Base-by-base conservation (phyloP, 1,140 invertebrate species). In the Heliconius himera region DNA sequence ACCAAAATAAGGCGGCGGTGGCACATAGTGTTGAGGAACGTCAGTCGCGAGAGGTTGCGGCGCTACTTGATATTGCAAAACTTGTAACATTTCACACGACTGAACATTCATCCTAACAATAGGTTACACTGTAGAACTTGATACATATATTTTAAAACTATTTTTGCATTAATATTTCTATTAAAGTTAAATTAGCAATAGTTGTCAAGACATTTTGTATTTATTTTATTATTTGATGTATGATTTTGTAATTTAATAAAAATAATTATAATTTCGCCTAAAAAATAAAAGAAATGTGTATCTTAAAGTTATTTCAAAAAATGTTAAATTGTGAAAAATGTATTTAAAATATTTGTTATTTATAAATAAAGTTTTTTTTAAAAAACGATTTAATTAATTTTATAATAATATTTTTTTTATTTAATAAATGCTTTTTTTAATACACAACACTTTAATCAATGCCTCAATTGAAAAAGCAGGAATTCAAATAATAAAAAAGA, bases 1-100 rank as follows among this genome's bases (percentile, higher is more conserved):
- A 94, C 93, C 93, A 87, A 94, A 94, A 83, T 94, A 94, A 8
- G 93, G 91, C 29, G 93, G 93, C 38, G 93, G 93, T 16, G 92
- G 91, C 3, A 93, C 91, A 84, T 93, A 93, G 75, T 93, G 89
- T 70, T 91, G 93, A 22, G 90, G 84, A 9, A 93, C 91, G 49
- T 94, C 92, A 1, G 90, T 88, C 38, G 91, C 90, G 71, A 93
- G 88, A 0, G 90, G 89, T 1, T 90, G 91, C 51, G 91, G 88
- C 79, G 92, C 88, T 51, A 93, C 88, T 85, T 94, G 88, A 76
- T 93, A 94, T 76, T 93, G 92, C 73, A 94, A 74, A 54, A 94
- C 88, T 89, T 93, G 93, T 90, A 94, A 92, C 75, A 92, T 81
- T 83, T 87, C 87, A 84, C 88, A 88, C 71, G 87, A 79, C 87